Evolutionary conservation across 2,797 vertebrate genomes (phyloP).

Genomic region (Notoglanidium macrostoma): DNA sequence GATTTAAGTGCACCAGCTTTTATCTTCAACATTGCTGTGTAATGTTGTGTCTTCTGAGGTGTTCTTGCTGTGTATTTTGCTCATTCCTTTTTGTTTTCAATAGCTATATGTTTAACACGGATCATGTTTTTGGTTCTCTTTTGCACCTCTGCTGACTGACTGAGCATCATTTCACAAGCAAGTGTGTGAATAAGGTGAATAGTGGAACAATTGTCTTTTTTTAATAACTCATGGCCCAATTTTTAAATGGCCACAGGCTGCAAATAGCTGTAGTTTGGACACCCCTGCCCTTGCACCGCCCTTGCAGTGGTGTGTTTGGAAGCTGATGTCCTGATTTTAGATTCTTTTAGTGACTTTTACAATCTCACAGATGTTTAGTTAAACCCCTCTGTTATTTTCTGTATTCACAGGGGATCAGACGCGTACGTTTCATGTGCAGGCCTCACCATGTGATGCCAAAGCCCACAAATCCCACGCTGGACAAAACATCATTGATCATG

Average conservation of each 20-base stretch:
- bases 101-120: not conserved
- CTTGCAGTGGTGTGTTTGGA: not conserved
- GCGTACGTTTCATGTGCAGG: not conserved
- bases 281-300: not conserved
- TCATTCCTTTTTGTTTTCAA: not conserved
- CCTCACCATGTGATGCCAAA: conserved; percentile 90
- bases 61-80: not conserved
- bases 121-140: not conserved
- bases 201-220: not conserved
- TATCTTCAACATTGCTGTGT: not conserved
- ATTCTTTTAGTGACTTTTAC: not conserved
- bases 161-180: not conserved
- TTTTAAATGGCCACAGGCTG: not conserved
- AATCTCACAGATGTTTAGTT: not conserved
- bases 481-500: conserved; percentile 82
- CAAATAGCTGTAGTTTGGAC: not conserved
- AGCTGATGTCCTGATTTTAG: not conserved
- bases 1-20: not conserved
- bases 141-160: not conserved
- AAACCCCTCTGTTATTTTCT: not conserved
- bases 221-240: not conserved
- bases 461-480: conserved; percentile 85
- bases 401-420: not conserved
- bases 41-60: not conserved
- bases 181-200: not conserved